Base-by-base conservation (phyloP, 2,113 vertebrate species). In the Heptranchias perlo region DNA sequence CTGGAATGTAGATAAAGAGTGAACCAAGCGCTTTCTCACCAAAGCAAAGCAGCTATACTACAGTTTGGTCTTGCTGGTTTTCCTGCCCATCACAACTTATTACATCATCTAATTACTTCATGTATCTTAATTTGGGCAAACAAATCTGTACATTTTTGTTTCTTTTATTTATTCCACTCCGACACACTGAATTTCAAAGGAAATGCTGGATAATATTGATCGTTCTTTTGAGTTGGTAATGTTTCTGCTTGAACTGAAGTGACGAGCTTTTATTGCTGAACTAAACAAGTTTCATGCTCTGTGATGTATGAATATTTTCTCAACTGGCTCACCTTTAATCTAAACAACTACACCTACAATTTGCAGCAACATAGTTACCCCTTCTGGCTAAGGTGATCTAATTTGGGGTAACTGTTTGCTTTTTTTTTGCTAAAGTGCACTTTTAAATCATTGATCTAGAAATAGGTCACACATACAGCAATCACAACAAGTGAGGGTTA, bases 1-100 rank as follows among this genome's bases (percentile, higher is more conserved):
- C 35, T 95, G 94, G 62, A 95, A 95, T 95, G 94, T 95, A 95
- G 64, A 93, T 52, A 95, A n/a, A 95, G 94, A 73, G 65, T 69
- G 94, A 95, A 95, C 39, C 5, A 94, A 47, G 44, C 64, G 31
- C 92, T 64, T 39, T 64, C 61, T 94, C 62, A 52, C 47, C 13
- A 47, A 95, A 95, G 47, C 94, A 73, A 93, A 69, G 93, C 39
- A 52, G 31, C 64, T 65, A 95, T 49, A 52, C 44, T 73, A 94
- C 21, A 73, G 39, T 69, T 95, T 52, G 44, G 94, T 69, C 64
- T 95, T 95, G 64, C 28, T 47, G 3, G 62, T 49, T 73, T 62
- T 69, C 94, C 94, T 95, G 94, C 44, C 31, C 64, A 67, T 31
- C 47, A 95, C 25, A 95, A 69, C 62, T 8, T 95, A 94, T 65